Base-by-base conservation (phyloP, 2,888 invertebrate species). In the Crepidodera aurea region DNA sequence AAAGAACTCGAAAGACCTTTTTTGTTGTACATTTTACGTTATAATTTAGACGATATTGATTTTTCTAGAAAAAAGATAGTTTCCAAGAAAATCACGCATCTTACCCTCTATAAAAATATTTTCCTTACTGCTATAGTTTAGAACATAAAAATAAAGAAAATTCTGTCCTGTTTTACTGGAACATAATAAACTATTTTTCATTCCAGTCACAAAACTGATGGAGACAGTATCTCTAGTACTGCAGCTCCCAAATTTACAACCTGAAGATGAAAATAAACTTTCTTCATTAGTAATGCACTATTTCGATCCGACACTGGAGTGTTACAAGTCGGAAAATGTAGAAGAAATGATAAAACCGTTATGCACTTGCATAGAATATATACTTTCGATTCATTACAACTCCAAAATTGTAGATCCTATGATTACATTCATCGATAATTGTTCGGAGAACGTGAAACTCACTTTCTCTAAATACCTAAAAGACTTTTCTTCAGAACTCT, bases 171-270 rank as follows among this genome's bases (percentile, higher is more conserved):
- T n/a, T n/a, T n/a, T n/a, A n/a, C n/a, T n/a, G n/a, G n/a, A n/a
- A n/a, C n/a, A n/a, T n/a, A n/a, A n/a, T n/a, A n/a, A n/a, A n/a
- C n/a, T n/a, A n/a, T n/a, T 22, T 22, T 2, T 22, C 6, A 22
- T 71, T 70, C 53, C 25, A 73, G 73, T 71, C 27, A 51, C 51
- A n/a, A 71, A 69, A 44, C 53, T 72, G 1, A 56, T 73, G 64
- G 60, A 55, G 12, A 42, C 69, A 1, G 48, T 64, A 8, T 65
- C 65, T 7, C 18, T 48, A 37, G 58, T 71, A 27, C 56, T 71
- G 7, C 56, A 60, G 12, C 51, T 66, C 8, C 70, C 71, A 6
- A 70, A 60, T 51, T 46, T 72, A 19, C 37, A 60, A 7, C 16
- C 64, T 0, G 65, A 63, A 16, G 67, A 69, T 18, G 54, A 72